A percentile compares a stretch with the other conserved stretches of the same genome.
These are phyloP conservation scores for Dromococcyx pavoninus DNA, from an alignment of 2,797 vertebrate species.

Conservation along the genomic window DNA sequence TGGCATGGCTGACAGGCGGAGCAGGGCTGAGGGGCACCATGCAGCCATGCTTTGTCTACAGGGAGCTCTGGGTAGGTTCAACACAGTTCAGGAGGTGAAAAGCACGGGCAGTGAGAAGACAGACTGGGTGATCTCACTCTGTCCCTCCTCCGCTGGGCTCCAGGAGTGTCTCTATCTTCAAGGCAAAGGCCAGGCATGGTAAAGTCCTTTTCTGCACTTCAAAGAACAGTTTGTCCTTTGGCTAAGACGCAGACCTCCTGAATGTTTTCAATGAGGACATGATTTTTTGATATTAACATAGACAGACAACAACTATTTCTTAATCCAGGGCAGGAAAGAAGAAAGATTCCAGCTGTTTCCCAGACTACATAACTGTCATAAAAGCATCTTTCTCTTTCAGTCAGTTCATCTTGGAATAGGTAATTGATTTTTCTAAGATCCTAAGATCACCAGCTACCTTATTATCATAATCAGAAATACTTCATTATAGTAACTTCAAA, in stretches of 20 bases:
- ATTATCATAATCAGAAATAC: background rate
- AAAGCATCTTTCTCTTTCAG: background rate
- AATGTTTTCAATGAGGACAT: background rate
- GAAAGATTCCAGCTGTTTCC: background rate
- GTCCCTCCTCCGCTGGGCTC: background rate
- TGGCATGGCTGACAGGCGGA: fast-evolving
- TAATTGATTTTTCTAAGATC: background rate
- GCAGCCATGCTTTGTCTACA: background rate
- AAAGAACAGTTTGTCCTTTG: background rate
- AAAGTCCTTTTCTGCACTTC: background rate
- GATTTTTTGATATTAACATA: background rate
- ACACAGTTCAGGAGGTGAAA: fast-evolving
- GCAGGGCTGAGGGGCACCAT: background rate
- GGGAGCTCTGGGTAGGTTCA: background rate
- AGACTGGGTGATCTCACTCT: background rate
- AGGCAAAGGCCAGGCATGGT: background rate
- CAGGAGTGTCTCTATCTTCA: background rate
- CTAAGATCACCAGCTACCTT: background rate
- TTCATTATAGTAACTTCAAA: background rate
- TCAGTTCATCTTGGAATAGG: background rate
- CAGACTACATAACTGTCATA: background rate
- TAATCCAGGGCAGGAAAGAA: background rate
- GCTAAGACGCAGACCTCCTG: background rate
- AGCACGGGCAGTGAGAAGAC: background rate
- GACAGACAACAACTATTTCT: background rate